Evolutionary conservation across 30 jellyfish, hydroid and myxozoan genomes (phyloP).

Genomic region (Aurelia sp.): DNA sequence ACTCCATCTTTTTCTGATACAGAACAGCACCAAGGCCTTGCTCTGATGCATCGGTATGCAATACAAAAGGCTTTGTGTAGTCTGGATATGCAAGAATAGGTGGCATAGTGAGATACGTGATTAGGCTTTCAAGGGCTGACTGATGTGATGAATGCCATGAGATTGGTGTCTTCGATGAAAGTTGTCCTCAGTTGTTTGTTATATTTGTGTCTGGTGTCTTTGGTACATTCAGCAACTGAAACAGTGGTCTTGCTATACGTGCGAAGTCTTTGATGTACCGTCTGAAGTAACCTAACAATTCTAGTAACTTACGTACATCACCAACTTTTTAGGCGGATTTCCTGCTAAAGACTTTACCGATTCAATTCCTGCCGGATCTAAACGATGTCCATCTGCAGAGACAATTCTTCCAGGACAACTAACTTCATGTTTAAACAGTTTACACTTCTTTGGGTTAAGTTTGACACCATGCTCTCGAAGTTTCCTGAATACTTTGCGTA

Average conservation of each 20-base stretch:
- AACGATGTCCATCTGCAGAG: constrained; percentile 27
- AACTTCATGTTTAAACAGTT: no score
- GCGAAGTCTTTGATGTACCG: constrained; percentile 32
- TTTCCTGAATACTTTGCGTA: constrained; percentile 7
- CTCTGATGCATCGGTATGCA: constrained; percentile 57
- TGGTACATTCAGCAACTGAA: constrained; percentile 34
- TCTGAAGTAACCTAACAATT: constrained; percentile 40
- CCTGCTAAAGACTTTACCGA: constrained; percentile 17
- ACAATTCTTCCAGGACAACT: no score
- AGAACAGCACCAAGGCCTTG: constrained; percentile 63
- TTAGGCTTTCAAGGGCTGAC: constrained; percentile 7
- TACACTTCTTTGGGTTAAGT: no score
- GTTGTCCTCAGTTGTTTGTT: constrained; percentile 16
- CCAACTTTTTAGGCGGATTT: constrained; percentile 28
- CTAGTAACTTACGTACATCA: constrained; percentile 30
- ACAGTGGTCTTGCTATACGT: constrained; percentile 45
- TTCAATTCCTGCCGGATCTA: neutral
- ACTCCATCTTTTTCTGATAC: constrained; percentile 27
- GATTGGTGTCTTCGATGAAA: constrained; percentile 20
- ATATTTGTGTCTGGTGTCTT: neutral
- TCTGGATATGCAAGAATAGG: constrained; percentile 22
- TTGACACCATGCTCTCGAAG: no score
- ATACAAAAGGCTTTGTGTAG: no score
- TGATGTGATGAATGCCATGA: constrained; percentile 5
- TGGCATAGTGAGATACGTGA: constrained; percentile 17